Evolutionary conservation across 2,888 invertebrate species (phyloP), one percentile per base, ranked within the genome.

Genomic region (Mylabris sibirica): DNA sequence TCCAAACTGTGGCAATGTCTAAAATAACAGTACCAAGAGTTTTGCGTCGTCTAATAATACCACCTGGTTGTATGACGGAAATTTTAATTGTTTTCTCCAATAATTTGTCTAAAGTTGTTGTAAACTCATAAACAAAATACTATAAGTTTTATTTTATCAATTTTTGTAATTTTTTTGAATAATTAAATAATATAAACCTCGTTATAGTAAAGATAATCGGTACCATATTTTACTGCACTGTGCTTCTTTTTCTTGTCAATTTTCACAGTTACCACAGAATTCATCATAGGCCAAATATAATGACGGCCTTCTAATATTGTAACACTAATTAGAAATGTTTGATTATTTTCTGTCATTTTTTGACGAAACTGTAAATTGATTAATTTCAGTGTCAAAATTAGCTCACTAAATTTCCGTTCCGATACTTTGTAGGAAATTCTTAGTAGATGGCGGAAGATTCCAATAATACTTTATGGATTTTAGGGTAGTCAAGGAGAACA

Each of bases 1-100:
- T 86, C 92, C 93, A 93, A 17, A 94, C 88, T 1, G 90, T 89
- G 9, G 90, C 90, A 12, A 93, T 84, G 76, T 92, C 91, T 59
- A 93, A 85, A 24, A 84, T 85, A 8, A 89, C 84, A 78, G 89
- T 89, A 0, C 92, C 92, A n/a, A 91, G 76, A 1, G 86, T 81
- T 22, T 86, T 82, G 5, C 89, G 85, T 14, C 86, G 84, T 17
- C 87, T 86, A 71, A 85, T 87, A 22, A 78, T 66, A 34, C 74
- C 78, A 63, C 78, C 77, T 6, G 85, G 83, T 72, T 80, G 78
- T 41, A 84, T 77, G 76, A 93, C 88, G 9, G 90, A 89, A 63
- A 93, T 84, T 76, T 87, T 87, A 8, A 93, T 85, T 34, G 84
- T 87, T 22, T 88, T 86, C 9, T 87, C 87, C 69, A 91, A 82